Evolutionary conservation across 2,888 invertebrate species (phyloP).

Genomic region (Fragum whitleyi): DNA sequence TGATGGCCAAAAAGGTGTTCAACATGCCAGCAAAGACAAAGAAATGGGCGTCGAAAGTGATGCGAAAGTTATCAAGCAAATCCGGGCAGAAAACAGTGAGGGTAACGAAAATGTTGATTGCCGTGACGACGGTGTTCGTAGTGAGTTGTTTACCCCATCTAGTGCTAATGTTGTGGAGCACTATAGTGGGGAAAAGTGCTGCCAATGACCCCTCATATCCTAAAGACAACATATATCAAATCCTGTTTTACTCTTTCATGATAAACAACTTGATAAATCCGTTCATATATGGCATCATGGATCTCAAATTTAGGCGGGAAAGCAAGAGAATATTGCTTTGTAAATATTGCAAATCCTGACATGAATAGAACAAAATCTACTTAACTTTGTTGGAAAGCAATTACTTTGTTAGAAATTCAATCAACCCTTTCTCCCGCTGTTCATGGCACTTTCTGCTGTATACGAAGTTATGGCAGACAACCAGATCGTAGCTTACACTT

Average conservation of each 20-base stretch:
- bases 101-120: constrained; percentile 61
- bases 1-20: background rate
- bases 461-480: too few relatives aligned
- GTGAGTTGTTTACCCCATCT: constrained; percentile 59
- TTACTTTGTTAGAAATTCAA: too few relatives aligned
- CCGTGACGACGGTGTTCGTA: constrained; percentile 56
- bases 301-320: constrained; percentile 55
- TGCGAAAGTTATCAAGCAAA: constrained; percentile 43
- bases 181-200: constrained; percentile 23
- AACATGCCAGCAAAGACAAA: constrained; percentile 26
- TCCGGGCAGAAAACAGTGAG: constrained; percentile 51
- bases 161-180: constrained; percentile 51
- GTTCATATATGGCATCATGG: constrained; percentile 62
- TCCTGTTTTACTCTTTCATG: constrained; percentile 62
- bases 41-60: constrained; percentile 42
- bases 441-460: too few relatives aligned
- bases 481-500: too few relatives aligned
- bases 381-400: too few relatives aligned
- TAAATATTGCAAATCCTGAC: constrained; percentile 3
- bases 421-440: too few relatives aligned
- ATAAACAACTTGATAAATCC: constrained; percentile 63
- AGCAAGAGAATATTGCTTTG: constrained; percentile 34
- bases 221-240: constrained; percentile 53
- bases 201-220: constrained; percentile 39
- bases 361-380: background rate